Evolutionary conservation across 2,113 vertebrate genomes (phyloP), one percentile per base, ranked within the genome.

Genomic region (Dicerorhinus sumatrensis): DNA sequence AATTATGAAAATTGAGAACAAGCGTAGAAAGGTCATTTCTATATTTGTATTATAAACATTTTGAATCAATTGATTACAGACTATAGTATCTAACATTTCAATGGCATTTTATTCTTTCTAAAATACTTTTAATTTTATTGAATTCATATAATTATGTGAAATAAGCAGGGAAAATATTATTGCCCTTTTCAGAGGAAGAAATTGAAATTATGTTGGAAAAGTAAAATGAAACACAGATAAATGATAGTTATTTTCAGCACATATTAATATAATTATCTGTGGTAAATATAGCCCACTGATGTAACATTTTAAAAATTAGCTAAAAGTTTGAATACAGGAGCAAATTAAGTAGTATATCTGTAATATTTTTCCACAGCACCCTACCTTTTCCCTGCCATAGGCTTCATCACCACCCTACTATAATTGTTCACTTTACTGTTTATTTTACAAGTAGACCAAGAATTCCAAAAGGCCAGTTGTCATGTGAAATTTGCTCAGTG

Each of bases 1-100:
- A 81, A 39, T 67, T 82, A 73, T 93, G 20, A 86, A 90, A 92
- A 75, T 42, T 83, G 54, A 94, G 11, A 77, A 76, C 16, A 56
- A 92, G 0, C 16, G 85, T 62, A 60, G 54, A 79, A 93, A 70
- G 25, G 31, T 39, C 5, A 93, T 80, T 89, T 73, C 13, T 65
- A 20, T 80, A 31, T 63, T 91, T 51, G 60, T 42, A 69, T 31
- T 39, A 65, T 16, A 63, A 81, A 90, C 21, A 29, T 36, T 76
- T 82, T 67, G 31, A 97, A 21, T 60, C 14, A 72, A 0, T 39
- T 72, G 33, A 97, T 96, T 88, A 80, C 25, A 77, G 17, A 82
- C 10, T 91, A 7, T 1, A 70, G 31, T 39, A 39, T n/a, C 12
- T 60, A 86, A 58, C 10, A 87, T 77, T 83, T 83, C 20, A 86